Conservation (phyloP, 2,797 vertebrate genomes). For the Ispidina lecontei region DNA sequence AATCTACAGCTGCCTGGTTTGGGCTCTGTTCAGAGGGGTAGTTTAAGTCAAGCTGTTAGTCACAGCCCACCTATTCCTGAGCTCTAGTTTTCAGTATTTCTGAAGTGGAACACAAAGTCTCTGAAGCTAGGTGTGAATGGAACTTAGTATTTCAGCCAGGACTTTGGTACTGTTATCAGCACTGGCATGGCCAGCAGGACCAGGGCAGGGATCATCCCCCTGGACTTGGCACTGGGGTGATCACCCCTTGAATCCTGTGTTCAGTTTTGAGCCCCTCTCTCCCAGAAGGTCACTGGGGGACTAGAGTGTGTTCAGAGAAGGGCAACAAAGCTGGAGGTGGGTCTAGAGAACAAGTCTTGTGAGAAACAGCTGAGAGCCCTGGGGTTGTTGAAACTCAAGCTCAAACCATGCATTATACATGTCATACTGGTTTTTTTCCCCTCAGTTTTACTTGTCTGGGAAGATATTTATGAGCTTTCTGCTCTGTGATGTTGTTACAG, state of each 20-base stretch:
- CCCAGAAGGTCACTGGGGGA: too few relatives aligned
- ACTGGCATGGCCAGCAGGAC: background rate
- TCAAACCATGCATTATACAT: background rate
- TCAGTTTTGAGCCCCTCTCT: too few relatives aligned
- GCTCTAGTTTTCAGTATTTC: background rate
- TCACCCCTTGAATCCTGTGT: too few relatives aligned
- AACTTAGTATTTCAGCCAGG: background rate
- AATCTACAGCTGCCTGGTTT: background rate
- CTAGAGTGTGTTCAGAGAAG: too few relatives aligned
- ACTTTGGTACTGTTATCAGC: background rate
- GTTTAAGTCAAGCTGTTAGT: background rate
- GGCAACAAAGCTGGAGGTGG: too few relatives aligned
- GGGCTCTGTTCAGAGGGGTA: background rate
- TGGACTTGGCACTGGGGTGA: too few relatives aligned
- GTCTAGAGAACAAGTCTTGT: too few relatives aligned
- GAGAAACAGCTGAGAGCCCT: too few relatives aligned
- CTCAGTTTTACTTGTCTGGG: background rate
- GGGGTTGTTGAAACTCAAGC: background rate
- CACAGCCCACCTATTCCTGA: background rate
- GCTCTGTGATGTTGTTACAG: background rate
- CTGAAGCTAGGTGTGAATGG: background rate
- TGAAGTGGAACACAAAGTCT: background rate
- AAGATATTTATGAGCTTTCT: background rate
- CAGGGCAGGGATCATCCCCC: too few relatives aligned
- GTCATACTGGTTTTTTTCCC: background rate